These are phyloP conservation scores for Physocephala rufipes DNA, from an alignment of 2,888 invertebrate genomes.

Conservation along the genomic window DNA sequence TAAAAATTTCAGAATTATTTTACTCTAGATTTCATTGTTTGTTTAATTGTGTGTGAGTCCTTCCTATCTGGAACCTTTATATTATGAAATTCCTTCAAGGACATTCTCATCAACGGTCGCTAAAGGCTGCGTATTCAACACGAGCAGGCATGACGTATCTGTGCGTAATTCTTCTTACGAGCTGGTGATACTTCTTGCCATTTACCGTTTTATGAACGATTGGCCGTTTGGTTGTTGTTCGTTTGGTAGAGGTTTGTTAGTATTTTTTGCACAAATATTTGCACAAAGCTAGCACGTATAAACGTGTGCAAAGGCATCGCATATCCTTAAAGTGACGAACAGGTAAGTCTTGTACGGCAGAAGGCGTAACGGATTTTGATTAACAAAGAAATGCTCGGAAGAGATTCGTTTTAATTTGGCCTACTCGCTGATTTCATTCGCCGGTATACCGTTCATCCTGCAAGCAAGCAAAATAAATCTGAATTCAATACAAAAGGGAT, in stretches of 20 bases:
- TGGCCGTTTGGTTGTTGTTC: background rate
- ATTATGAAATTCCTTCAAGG: conserved; percentile 16
- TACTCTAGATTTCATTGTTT: conserved; percentile 34
- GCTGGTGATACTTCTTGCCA: background rate
- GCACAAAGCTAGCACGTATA: too few relatives aligned
- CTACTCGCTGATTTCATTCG: background rate
- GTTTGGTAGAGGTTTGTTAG: background rate
- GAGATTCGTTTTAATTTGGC: conserved; percentile 11
- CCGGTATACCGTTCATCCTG: background rate
- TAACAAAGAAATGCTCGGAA: conserved; percentile 27
- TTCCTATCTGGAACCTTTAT: conserved; percentile 12
- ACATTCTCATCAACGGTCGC: background rate
- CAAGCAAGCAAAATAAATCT: background rate
- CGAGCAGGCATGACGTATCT: conserved; percentile 9
- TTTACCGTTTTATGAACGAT: too few relatives aligned
- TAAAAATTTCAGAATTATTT: conserved; percentile 8
- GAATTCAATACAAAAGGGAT: conserved; percentile 3
- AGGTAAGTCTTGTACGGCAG: conserved; percentile 22
- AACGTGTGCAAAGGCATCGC: too few relatives aligned
- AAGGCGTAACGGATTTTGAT: conserved; percentile 25
- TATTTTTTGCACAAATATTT: too few relatives aligned
- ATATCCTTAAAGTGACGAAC: background rate
- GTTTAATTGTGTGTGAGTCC: conserved; percentile 6
- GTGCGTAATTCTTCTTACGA: conserved; percentile 27
- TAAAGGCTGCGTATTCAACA: background rate